These are phyloP conservation scores for Charadrius vociferus DNA, from an alignment of 2,113 vertebrate genomes.

Conservation along the genomic window DNA sequence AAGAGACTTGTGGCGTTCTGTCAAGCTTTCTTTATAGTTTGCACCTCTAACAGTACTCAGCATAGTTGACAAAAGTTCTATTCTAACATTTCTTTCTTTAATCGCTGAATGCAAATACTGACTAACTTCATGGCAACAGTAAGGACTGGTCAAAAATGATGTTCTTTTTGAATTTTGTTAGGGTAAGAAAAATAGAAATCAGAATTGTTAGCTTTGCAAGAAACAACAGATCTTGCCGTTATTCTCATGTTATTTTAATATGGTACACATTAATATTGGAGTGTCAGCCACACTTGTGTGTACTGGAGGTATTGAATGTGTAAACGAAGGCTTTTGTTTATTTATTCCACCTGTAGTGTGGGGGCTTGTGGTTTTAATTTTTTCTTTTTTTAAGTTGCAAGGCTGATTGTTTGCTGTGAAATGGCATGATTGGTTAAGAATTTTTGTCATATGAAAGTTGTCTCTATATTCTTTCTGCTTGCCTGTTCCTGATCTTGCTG, in stretches of 20 bases:
- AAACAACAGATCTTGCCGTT: neutral
- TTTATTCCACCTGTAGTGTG: neutral
- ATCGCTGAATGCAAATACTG: neutral
- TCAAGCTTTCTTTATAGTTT: neutral
- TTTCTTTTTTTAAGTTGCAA: neutral
- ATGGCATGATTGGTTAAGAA: neutral
- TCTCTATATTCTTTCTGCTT: neutral
- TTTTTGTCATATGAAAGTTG: neutral
- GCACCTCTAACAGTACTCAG: neutral
- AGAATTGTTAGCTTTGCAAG: neutral
- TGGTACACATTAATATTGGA: rapidly evolving
- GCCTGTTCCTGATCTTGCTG: neutral
- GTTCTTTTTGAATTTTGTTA: neutral
- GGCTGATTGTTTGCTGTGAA: neutral
- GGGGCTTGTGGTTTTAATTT: neutral
- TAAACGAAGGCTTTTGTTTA: neutral
- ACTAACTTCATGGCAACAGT: neutral
- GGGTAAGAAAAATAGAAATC: neutral
- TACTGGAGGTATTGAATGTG: neutral
- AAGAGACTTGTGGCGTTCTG: conserved; percentile 6
- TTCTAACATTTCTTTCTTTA: neutral
- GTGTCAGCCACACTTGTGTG: neutral
- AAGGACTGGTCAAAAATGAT: neutral
- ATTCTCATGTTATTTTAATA: neutral
- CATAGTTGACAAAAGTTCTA: neutral